These are phyloP conservation scores for Maniola jurtina DNA, from an alignment of 1,140 invertebrate genomes.

Conservation along the genomic window DNA sequence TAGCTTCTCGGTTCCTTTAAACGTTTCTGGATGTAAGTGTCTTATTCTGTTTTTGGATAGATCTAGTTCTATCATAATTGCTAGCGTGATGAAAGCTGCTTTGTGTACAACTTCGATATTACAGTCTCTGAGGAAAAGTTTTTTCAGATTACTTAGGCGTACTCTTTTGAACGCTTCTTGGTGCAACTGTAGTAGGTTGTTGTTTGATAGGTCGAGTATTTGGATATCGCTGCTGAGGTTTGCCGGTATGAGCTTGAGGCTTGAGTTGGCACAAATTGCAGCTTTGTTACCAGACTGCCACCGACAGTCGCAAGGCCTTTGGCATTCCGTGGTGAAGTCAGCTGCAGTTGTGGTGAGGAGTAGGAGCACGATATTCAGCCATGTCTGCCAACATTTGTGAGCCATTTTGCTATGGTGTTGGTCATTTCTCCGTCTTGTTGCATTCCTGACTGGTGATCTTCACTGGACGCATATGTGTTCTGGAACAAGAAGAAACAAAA, in stretches of 20 bases:
- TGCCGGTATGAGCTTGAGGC: slow-evolving; percentile 83
- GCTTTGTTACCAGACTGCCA: slow-evolving; percentile 91
- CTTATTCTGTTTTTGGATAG: slow-evolving; percentile 87
- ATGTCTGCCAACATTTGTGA: slow-evolving; percentile 70
- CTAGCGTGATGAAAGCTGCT: slow-evolving; percentile 86
- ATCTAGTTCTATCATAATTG: slow-evolving; percentile 91
- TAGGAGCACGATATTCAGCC: slow-evolving; percentile 60
- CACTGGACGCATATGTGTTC: slow-evolving; percentile 62
- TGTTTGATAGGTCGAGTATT: slow-evolving; percentile 85
- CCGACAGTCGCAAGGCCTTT: slow-evolving; percentile 84
- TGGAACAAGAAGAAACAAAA: slow-evolving; percentile 55
- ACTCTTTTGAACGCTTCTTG: slow-evolving; percentile 83
- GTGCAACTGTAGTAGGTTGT: slow-evolving; percentile 60
- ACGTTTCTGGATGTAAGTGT: slow-evolving; percentile 85
- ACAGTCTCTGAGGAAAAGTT: slow-evolving; percentile 86
- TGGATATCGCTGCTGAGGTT: slow-evolving; percentile 87
- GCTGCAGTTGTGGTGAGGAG: slow-evolving; percentile 52
- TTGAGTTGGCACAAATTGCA: slow-evolving; percentile 86
- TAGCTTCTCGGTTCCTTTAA: slow-evolving; percentile 84
- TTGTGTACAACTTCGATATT: slow-evolving; percentile 84
- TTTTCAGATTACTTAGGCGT: slow-evolving; percentile 89
- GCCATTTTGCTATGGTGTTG: slow-evolving; percentile 69
- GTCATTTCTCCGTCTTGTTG: slow-evolving; percentile 65
- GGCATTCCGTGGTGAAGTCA: slow-evolving; percentile 75
- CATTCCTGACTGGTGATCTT: slow-evolving; percentile 59